phyloP scores from a whole-genome alignment of 2,113 vertebrate species.

The Thermophis baileyi region DNA sequence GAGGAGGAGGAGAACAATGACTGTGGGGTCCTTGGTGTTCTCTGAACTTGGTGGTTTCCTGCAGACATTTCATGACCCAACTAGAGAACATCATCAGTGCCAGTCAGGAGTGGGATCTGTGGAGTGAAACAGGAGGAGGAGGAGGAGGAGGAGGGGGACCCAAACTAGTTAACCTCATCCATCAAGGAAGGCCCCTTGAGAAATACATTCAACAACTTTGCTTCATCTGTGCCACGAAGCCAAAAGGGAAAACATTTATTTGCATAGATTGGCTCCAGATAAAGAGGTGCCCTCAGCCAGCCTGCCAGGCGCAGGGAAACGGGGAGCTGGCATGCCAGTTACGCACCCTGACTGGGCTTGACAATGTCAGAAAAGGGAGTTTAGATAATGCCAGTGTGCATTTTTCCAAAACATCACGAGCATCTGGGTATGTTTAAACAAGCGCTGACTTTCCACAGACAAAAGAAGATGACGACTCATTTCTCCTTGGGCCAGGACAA shows the following conservation, averaged over 20 bases:
- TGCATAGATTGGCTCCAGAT: not conserved
- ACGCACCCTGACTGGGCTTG: not conserved
- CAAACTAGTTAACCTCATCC: not conserved
- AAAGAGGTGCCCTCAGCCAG: not conserved
- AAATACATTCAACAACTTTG: too few relatives aligned
- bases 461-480: not conserved
- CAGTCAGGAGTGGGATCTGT: too few relatives aligned
- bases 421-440: not conserved
- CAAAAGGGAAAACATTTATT: not conserved
- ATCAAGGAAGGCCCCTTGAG: too few relatives aligned
- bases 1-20: too few relatives aligned
- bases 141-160: too few relatives aligned
- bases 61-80: too few relatives aligned
- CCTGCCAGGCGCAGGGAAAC: not conserved
- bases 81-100: too few relatives aligned
- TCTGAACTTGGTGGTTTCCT: too few relatives aligned
- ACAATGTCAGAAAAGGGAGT: not conserved
- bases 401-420: not conserved
- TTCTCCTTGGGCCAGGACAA: not conserved
- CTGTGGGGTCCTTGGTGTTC: too few relatives aligned
- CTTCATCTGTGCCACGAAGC: not conserved
- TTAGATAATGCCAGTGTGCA: not conserved
- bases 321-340: not conserved
- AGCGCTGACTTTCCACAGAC: not conserved
- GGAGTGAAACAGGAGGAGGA: too few relatives aligned